phyloP scores from a whole-genome alignment of 2,888 invertebrate genomes.

The Plebejus melissa region DNA sequence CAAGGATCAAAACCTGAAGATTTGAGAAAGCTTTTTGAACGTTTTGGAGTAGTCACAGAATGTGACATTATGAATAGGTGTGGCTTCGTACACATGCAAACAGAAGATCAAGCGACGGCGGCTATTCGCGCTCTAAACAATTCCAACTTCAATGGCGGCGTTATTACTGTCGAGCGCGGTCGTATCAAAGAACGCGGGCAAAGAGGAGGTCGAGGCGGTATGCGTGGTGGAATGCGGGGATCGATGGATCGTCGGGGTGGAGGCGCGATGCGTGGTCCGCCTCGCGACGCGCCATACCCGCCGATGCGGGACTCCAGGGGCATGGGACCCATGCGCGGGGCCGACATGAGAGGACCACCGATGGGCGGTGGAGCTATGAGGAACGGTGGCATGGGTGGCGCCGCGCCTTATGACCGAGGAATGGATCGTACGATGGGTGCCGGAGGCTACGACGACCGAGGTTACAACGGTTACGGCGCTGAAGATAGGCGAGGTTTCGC shows the following conservation, averaged over 20 bases:
- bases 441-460: slow-evolving; percentile 60
- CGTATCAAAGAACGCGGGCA: slow-evolving; percentile 85
- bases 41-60: slow-evolving; percentile 93
- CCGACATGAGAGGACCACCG: slow-evolving; percentile 65
- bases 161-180: slow-evolving; percentile 91
- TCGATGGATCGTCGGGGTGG: slow-evolving; percentile 59
- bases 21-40: slow-evolving; percentile 88
- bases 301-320: slow-evolving; percentile 50
- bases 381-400: slow-evolving; percentile 68
- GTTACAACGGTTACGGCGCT: slow-evolving; percentile 63
- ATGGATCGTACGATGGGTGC: slow-evolving; percentile 51
- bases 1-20: slow-evolving; percentile 91
- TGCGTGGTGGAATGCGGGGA: slow-evolving; percentile 68
- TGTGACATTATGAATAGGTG: slow-evolving; percentile 97
- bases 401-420: slow-evolving; percentile 52
- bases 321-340: slow-evolving; percentile 54
- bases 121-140: slow-evolving; percentile 91
- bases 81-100: slow-evolving; percentile 95
- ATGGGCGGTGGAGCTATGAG: slow-evolving; percentile 48
- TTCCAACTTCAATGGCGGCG: slow-evolving; percentile 88
- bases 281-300: slow-evolving; percentile 48
- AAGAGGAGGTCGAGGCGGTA: slow-evolving; percentile 67
- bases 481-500: slow-evolving; percentile 70
- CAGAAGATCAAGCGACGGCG: slow-evolving; percentile 87
- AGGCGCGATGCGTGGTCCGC: slow-evolving; percentile 52